These are phyloP conservation scores for Halcyon badia DNA, from an alignment of 2,797 vertebrate species.

Conservation along the genomic window DNA sequence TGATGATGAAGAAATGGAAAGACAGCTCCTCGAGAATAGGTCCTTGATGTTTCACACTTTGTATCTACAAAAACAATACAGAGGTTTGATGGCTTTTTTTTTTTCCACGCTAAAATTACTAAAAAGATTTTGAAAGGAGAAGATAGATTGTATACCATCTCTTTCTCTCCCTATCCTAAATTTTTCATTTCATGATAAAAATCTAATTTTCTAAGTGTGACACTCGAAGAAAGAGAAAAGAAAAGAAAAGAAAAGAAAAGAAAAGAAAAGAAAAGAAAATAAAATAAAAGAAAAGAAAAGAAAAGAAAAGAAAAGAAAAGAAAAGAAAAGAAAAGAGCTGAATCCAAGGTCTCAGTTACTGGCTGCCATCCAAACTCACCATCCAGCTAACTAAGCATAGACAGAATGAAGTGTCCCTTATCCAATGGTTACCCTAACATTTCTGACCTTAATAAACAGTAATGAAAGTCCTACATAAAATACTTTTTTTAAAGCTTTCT, in stretches of 20 bases:
- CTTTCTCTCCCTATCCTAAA: not conserved
- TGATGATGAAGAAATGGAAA: not conserved
- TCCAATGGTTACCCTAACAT: not conserved
- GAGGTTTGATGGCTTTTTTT: not conserved
- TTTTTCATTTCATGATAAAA: slow-evolving; percentile 26
- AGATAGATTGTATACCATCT: not conserved
- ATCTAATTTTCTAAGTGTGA: not conserved
- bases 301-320: too few species aligned
- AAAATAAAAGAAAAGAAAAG: too few species aligned
- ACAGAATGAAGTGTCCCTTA: not conserved
- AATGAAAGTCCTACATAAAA: not conserved
- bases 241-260: too few species aligned
- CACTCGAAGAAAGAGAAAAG: not conserved
- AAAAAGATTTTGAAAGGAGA: not conserved
- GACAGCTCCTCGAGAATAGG: not conserved
- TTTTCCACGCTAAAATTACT: not conserved
- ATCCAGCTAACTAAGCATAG: not conserved
- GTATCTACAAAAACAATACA: not conserved
- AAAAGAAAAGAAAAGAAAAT: too few species aligned
- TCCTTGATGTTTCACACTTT: not conserved
- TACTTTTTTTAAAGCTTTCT: not conserved
- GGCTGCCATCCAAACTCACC: not conserved
- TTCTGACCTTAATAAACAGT: not conserved
- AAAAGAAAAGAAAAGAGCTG: not conserved
- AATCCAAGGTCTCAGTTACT: not conserved